A percentile compares a stretch with the other conserved stretches of the same genome.
These are phyloP conservation scores for Hydraecia micacea DNA, from an alignment of 2,888 invertebrate genomes.

Conservation along the genomic window DNA sequence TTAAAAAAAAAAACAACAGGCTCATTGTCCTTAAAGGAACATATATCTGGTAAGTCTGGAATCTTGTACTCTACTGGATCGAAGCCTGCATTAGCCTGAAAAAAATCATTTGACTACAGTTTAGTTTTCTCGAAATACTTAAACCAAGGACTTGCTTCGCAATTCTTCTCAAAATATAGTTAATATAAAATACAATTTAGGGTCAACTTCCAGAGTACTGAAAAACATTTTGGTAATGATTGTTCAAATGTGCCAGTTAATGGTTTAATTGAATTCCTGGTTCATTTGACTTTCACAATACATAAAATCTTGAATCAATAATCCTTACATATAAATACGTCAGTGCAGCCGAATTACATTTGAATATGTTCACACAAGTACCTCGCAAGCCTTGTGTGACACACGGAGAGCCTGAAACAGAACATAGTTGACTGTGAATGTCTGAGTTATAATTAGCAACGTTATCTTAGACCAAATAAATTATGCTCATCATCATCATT, in stretches of 20 bases:
- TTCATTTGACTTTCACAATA: background rate
- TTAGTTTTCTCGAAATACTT: background rate
- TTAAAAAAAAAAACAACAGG: conserved; percentile 45
- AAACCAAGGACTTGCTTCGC: background rate
- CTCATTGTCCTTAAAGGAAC: conserved; percentile 33
- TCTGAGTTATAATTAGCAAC: background rate
- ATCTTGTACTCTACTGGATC: conserved; percentile 20
- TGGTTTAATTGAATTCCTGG: background rate
- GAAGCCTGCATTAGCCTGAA: conserved; percentile 44
- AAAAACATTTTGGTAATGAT: background rate
- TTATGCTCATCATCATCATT: background rate
- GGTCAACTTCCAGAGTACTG: background rate
- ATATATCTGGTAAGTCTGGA: conserved; percentile 42
- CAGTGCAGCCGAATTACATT: conserved; percentile 49
- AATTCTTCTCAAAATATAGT: background rate
- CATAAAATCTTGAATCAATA: background rate
- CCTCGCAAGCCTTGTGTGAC: conserved; percentile 34
- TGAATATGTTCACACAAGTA: conserved; percentile 44
- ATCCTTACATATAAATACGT: conserved; percentile 47
- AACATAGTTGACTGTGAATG: background rate
- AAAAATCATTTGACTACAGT: background rate
- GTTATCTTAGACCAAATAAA: no score
- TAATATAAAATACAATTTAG: background rate
- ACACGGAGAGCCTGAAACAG: conserved; percentile 42
- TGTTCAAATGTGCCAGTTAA: background rate